Evolutionary conservation across 1,140 invertebrate species (phyloP).

Genomic region (Philopotamus ludificatus): DNA sequence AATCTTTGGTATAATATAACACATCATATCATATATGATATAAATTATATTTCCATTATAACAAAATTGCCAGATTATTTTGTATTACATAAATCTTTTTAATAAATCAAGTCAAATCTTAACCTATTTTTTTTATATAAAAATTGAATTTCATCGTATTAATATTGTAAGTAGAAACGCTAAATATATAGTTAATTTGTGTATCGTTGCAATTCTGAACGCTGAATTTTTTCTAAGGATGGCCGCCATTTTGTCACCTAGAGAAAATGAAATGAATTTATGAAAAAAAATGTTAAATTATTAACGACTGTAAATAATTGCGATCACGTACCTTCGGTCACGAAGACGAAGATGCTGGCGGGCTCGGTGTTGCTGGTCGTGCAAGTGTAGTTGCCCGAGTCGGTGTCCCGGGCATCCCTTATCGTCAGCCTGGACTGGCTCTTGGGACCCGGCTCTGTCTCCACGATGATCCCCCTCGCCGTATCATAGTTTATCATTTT

Average conservation of each 20-base stretch:
- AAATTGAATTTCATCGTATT: constrained; percentile 25
- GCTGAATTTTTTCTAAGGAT: constrained; percentile 37
- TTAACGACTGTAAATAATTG: not conserved
- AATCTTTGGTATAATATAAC: too few relatives aligned
- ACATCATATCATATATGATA: too few relatives aligned
- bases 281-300: too few relatives aligned
- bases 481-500: constrained; percentile 91
- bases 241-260: constrained; percentile 40
- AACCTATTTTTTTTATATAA: not conserved
- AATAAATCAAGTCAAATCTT: not conserved
- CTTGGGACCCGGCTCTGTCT: constrained; percentile 78
- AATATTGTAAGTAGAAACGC: constrained; percentile 8
- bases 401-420: constrained; percentile 75
- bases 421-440: constrained; percentile 83
- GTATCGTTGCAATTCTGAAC: not conserved
- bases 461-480: constrained; percentile 77
- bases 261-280: too few relatives aligned
- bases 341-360: constrained; percentile 85
- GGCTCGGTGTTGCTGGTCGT: constrained; percentile 85
- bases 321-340: constrained; percentile 76
- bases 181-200: not conserved
- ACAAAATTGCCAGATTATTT: too few relatives aligned
- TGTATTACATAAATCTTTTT: too few relatives aligned
- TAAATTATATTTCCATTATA: too few relatives aligned
- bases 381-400: constrained; percentile 87